phyloP scores from a whole-genome alignment of 1,140 invertebrate species.

The Drosophila bipectinata region DNA sequence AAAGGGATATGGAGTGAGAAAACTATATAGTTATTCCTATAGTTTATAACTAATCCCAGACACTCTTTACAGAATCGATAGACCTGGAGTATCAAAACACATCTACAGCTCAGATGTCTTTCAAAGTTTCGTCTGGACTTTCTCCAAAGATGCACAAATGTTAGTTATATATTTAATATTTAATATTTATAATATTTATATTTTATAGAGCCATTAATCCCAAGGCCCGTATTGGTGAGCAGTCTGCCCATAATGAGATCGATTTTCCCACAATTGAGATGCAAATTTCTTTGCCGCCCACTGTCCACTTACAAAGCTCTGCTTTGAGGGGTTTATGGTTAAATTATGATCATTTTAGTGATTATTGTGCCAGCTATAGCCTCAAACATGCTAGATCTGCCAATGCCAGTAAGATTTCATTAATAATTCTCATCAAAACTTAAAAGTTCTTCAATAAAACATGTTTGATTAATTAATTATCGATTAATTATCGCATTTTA shows the following conservation, averaged over 20 bases:
- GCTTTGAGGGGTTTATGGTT: constrained; percentile 87
- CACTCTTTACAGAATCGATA: constrained; percentile 59
- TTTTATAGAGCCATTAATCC: constrained; percentile 62
- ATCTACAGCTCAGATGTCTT: constrained; percentile 77
- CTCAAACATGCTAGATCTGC: constrained; percentile 68
- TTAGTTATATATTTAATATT: constrained; percentile 19
- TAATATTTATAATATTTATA: not conserved
- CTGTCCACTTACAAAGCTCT: constrained; percentile 85
- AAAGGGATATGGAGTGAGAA: constrained; percentile 80
- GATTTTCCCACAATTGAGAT: constrained; percentile 86
- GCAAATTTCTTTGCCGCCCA: constrained; percentile 85
- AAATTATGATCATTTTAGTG: constrained; percentile 87
- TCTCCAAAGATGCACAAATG: constrained; percentile 81
- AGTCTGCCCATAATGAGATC: constrained; percentile 84
- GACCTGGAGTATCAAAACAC: constrained; percentile 76
- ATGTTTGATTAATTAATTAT: no score
- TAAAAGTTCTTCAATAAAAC: no score
- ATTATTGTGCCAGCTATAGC: constrained; percentile 84
- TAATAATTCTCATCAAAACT: no score
- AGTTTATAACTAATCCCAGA: not conserved
- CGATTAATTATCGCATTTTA: no score
- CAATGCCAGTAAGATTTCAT: constrained; percentile 58
- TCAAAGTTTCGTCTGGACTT: constrained; percentile 82
- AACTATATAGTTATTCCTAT: no score
- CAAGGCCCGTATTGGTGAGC: constrained; percentile 74